Percentiles rank a stretch among this genome's conserved stretches.
Conservation (phyloP, 2,888 invertebrate genomes). For the Papilio protenor region DNA sequence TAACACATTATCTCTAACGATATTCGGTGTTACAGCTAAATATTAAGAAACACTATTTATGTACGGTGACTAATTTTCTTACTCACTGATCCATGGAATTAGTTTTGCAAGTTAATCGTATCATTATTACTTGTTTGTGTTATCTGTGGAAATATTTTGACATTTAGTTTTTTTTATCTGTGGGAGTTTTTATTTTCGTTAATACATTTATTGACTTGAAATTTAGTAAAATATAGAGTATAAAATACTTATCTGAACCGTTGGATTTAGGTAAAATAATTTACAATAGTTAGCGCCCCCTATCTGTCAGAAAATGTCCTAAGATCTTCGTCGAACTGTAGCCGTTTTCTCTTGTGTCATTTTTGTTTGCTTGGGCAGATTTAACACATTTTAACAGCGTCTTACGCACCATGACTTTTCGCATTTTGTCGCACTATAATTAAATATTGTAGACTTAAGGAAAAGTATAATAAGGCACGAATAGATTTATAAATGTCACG, state of each 20-base stretch:
- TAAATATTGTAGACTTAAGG: too few relatives aligned
- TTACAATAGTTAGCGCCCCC: neutral
- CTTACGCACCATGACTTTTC: too few relatives aligned
- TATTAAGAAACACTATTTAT: slow-evolving; percentile 17
- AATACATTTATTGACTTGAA: neutral
- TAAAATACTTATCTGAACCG: too few relatives aligned
- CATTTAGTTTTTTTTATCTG: slow-evolving; percentile 10
- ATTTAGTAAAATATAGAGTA: too few relatives aligned
- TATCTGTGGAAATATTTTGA: slow-evolving; percentile 8
- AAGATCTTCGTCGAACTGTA: neutral
- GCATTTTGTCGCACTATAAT: too few relatives aligned
- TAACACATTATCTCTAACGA: slow-evolving; percentile 24
- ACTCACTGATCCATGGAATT: slow-evolving; percentile 20
- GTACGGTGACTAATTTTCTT: slow-evolving; percentile 29
- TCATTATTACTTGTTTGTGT: neutral
- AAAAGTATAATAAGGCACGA: neutral
- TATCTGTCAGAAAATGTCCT: neutral
- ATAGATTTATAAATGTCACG: slow-evolving; percentile 18
- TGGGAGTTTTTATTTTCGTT: neutral
- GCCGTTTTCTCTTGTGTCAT: neutral
- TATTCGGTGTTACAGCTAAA: slow-evolving; percentile 21
- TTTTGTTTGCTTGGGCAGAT: neutral
- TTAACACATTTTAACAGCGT: too few relatives aligned
- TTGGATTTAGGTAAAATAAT: neutral
- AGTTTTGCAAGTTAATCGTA: slow-evolving; percentile 16